Percentiles rank a stretch among this genome's conserved stretches.
Evolutionary conservation across 2,113 vertebrate species (phyloP).

Genomic region (Dendrocopos noguchii): DNA sequence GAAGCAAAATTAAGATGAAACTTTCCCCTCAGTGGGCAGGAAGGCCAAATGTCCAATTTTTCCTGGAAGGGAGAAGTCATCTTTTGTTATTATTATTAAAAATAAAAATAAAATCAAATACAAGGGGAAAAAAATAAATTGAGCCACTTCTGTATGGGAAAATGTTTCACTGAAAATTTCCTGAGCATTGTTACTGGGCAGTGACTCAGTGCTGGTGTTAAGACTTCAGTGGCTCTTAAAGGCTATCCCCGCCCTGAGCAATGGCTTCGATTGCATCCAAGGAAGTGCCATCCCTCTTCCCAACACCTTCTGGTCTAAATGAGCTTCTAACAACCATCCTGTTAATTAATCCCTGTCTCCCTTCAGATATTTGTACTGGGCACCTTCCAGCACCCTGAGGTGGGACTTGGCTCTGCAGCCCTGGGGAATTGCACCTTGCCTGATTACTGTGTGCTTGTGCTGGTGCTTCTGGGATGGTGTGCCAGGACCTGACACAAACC

Average conservation of each 20-base stretch:
- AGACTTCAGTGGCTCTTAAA: neutral
- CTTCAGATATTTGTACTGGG: neutral
- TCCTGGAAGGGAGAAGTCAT: slow-evolving; percentile 1
- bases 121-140: neutral
- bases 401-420: neutral
- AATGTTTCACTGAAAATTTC: neutral
- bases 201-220: neutral
- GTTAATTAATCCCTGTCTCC: neutral
- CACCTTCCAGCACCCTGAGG: neutral
- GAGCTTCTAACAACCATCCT: neutral
- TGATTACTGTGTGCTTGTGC: accelerated
- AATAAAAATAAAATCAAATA: neutral
- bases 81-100: neutral
- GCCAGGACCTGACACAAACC: neutral
- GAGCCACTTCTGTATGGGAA: neutral
- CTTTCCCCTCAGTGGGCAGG: neutral
- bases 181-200: neutral
- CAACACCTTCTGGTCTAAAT: neutral
- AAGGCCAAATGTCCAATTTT: neutral
- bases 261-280: accelerated
- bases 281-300: neutral
- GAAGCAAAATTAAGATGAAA: neutral
- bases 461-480: accelerated
- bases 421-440: neutral
- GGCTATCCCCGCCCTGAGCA: accelerated